phyloP scores from a whole-genome alignment of 2,113 vertebrate genomes.

The Excalfactoria chinensis region DNA sequence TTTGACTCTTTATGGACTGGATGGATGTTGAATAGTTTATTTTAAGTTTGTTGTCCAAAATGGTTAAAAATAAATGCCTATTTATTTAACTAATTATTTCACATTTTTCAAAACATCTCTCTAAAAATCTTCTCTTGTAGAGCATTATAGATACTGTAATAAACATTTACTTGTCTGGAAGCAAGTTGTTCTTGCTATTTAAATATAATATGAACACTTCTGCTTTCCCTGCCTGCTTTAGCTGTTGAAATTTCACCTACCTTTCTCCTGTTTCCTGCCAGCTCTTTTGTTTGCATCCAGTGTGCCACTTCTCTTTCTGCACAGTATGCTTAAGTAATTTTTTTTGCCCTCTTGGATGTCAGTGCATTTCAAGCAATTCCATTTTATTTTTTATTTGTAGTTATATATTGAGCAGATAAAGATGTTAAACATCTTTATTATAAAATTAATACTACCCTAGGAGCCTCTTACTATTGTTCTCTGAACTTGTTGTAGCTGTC shows the following conservation, averaged over 20 bases:
- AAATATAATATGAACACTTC: neutral
- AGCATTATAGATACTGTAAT: neutral
- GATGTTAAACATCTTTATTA: neutral
- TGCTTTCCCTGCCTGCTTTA: neutral
- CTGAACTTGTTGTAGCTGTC: neutral
- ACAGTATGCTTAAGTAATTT: neutral
- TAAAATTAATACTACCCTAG: neutral
- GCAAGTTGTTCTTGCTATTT: neutral
- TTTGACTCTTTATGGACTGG: neutral
- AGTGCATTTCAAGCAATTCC: neutral
- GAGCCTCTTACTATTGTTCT: neutral
- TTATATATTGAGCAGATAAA: neutral
- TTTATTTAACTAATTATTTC: neutral
- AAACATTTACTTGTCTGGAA: neutral
- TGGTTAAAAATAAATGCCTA: neutral
- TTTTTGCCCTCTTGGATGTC: neutral
- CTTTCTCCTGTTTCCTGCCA: neutral
- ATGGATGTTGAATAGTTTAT: neutral
- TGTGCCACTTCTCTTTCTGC: neutral
- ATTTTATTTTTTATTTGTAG: too few relatives aligned
- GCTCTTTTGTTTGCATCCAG: neutral
- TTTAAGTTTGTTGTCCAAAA: neutral
- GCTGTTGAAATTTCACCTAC: neutral
- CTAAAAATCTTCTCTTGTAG: neutral
- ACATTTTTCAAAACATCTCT: neutral